Conservation (phyloP, 1,140 invertebrate species). For the Danaus melanippus region DNA sequence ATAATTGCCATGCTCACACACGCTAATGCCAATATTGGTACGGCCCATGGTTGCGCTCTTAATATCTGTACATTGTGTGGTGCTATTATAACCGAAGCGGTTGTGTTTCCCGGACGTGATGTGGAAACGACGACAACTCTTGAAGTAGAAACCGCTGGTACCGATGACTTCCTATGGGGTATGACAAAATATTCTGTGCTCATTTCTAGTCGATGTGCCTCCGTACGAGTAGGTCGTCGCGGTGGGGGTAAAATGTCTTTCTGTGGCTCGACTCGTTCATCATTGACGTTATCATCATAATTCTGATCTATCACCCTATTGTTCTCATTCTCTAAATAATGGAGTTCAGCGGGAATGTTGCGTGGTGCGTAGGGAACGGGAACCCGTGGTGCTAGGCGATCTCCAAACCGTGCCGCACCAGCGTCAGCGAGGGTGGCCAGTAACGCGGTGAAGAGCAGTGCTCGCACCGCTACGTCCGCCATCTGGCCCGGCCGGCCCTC, state of each 20-base stretch:
- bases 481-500: slow-evolving; percentile 50
- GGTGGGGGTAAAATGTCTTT: slow-evolving; percentile 39
- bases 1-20: slow-evolving; percentile 86
- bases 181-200: slow-evolving; percentile 85
- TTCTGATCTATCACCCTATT: slow-evolving; percentile 44
- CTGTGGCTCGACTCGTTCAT: slow-evolving; percentile 30
- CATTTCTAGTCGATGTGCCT: slow-evolving; percentile 77
- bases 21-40: slow-evolving; percentile 85
- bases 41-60: slow-evolving; percentile 86
- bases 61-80: slow-evolving; percentile 62
- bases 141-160: slow-evolving; percentile 30
- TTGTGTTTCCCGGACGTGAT: slow-evolving; percentile 37
- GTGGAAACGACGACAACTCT: slow-evolving; percentile 20
- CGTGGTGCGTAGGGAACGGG: slow-evolving; percentile 55
- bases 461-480: slow-evolving; percentile 36
- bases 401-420: slow-evolving; percentile 58
- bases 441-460: slow-evolving; percentile 39
- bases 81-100: slow-evolving; percentile 29
- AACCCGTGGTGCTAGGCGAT: slow-evolving; percentile 62
- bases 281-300: slow-evolving; percentile 35
- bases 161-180: slow-evolving; percentile 62
- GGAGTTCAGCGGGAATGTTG: slow-evolving; percentile 34
- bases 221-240: slow-evolving; percentile 60
- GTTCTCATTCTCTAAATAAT: slow-evolving; percentile 40
- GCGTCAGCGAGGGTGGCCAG: slow-evolving; percentile 34